Percentiles rank a stretch among this genome's conserved stretches.
Conservation (phyloP, 2,797 vertebrate species). For the Aulostomus chinensis region DNA sequence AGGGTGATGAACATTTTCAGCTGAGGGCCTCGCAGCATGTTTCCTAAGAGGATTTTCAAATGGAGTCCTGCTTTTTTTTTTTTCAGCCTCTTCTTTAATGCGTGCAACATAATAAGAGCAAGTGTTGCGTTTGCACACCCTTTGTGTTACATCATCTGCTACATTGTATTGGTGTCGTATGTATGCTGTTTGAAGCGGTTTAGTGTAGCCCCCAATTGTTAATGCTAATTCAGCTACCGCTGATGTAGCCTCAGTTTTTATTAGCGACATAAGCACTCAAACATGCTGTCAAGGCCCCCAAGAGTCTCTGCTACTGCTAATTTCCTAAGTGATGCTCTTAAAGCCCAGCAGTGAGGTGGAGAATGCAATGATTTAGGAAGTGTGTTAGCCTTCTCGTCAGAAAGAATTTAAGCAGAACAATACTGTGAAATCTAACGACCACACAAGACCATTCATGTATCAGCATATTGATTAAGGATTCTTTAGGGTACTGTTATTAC, state of each 20-base stretch:
- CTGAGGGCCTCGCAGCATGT: slow-evolving; percentile 14
- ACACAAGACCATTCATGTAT: slow-evolving; percentile 23
- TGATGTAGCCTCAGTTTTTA: slow-evolving; percentile 52
- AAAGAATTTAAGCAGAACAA: slow-evolving; percentile 48
- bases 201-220: slow-evolving; percentile 45
- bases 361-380: slow-evolving; percentile 41
- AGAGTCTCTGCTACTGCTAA: slow-evolving; percentile 36
- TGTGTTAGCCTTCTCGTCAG: slow-evolving; percentile 43
- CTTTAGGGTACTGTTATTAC: slow-evolving; percentile 19
- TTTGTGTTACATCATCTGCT: slow-evolving; percentile 33
- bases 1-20: slow-evolving; percentile 41
- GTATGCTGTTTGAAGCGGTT: slow-evolving; percentile 41
- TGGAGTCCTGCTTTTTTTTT: slow-evolving; percentile 1
- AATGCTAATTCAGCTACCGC: slow-evolving; percentile 52
- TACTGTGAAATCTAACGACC: slow-evolving; percentile 56
- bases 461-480: slow-evolving; percentile 40
- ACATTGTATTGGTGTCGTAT: slow-evolving; percentile 24
- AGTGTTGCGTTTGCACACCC: slow-evolving; percentile 16
- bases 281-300: slow-evolving; percentile 32
- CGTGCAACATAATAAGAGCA: slow-evolving; percentile 38
- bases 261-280: slow-evolving; percentile 48
- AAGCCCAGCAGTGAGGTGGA: slow-evolving; percentile 18
- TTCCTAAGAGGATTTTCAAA: slow-evolving; percentile 56
- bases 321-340: slow-evolving; percentile 47
- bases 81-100: slow-evolving; percentile 24